Base-by-base conservation (phyloP, 1,140 invertebrate genomes). In the Danaus melanippus region DNA sequence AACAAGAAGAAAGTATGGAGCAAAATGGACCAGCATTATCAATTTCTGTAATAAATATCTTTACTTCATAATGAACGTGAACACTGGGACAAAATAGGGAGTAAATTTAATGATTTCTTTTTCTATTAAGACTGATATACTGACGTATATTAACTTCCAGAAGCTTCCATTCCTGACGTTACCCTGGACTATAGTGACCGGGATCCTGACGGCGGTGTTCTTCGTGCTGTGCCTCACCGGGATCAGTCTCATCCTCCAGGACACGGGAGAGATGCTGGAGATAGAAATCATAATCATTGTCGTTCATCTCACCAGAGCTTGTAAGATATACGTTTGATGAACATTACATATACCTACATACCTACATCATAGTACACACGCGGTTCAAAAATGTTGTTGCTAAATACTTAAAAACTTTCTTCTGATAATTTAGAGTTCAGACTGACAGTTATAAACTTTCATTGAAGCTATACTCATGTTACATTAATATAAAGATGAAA, bases 111-210 rank as follows among this genome's bases (percentile, higher is more conserved):
- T n/a, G n/a, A n/a, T n/a, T 10, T 39, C 2, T 21, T 9, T 39
- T 39, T 10, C 3, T 6, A 21, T 17, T 12, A 12, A 51, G 17
- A 43, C 12, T 12, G 9, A 54, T 40, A 12, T 12, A 46, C 39
- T 12, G 5, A 50, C 15, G 15, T 40, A 10, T 21, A 4, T 32
- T 42, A 50, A 39, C 42, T 73, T 76, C 9, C 69, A 84, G 81
- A 84, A 77, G 61, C 59, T 83, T 8, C 57, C 81, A 3, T 79
- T 58, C 1, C 67, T 85, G 5, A 85, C 79, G 2, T 56, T 85
- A 8, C 79, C 81, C 2, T 85, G 81, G 81, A 85, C 81, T 15
- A 85, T 85, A 45, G 69, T 85, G 52, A 85, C 76, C 7, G 81
- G 81, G 8, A 80, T 83, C 21, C 61, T 83, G 45, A 79, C 79